Conservation (phyloP, 2,797 vertebrate species). For the Micromesistius poutassou region DNA sequence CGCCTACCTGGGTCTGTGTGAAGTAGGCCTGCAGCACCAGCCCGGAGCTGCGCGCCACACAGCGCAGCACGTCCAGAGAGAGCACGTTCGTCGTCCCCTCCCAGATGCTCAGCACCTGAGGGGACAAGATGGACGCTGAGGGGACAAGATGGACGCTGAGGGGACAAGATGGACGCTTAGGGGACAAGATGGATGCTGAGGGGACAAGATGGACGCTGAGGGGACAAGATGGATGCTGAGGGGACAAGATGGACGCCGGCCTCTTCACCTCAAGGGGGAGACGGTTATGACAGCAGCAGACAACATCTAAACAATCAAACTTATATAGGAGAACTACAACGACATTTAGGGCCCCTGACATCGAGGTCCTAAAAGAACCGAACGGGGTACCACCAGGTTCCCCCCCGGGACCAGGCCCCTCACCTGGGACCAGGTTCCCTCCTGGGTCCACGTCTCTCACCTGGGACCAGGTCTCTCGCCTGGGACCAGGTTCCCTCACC, state of each 20-base stretch:
- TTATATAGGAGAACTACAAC: not conserved
- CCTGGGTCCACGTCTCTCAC: too few relatives aligned
- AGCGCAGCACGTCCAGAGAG: constrained; percentile 78
- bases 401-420: too few relatives aligned
- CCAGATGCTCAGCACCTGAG: constrained; percentile 84
- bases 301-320: not conserved
- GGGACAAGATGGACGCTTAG: constrained; percentile 9
- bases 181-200: constrained; percentile 8
- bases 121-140: constrained; percentile 11
- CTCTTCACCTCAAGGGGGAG: not conserved
- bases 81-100: constrained; percentile 84
- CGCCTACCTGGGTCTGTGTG: constrained; percentile 67
- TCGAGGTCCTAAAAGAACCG: not conserved
- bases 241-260: constrained; percentile 6
- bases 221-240: not conserved
- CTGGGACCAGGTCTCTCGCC: too few relatives aligned
- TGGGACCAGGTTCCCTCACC: too few relatives aligned
- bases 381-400: not conserved
- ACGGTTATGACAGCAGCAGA: not conserved
- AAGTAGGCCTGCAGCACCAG: constrained; percentile 71
- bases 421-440: too few relatives aligned
- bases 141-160: constrained; percentile 11
- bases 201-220: constrained; percentile 53
- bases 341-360: not conserved
- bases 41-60: constrained; percentile 73